These are phyloP conservation scores for Hirtodrosophila trivittata DNA, from an alignment of 2,888 invertebrate genomes.

Conservation along the genomic window DNA sequence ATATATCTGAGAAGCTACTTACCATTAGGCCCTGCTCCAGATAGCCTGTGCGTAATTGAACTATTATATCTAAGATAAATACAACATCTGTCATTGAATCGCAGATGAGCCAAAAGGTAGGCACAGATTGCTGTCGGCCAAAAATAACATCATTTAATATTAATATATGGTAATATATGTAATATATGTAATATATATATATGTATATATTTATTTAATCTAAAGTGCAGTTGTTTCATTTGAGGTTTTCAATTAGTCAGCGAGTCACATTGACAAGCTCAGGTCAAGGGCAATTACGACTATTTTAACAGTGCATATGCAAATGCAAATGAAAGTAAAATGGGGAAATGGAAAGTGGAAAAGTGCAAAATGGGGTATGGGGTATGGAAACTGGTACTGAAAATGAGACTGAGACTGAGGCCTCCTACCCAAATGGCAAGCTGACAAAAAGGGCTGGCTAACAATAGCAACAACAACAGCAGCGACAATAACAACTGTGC, in stretches of 20 bases:
- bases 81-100: conserved; percentile 94
- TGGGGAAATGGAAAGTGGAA: background rate
- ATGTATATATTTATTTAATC: background rate
- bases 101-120: conserved; percentile 91
- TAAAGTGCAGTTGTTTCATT: conserved; percentile 8
- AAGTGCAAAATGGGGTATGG: background rate
- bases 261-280: conserved; percentile 23
- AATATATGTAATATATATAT: too few species aligned
- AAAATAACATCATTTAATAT: background rate
- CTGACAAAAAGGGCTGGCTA: conserved; percentile 27
- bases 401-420: conserved; percentile 3
- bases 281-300: conserved; percentile 62
- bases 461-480: conserved; percentile 11
- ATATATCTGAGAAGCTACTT: conserved; percentile 57
- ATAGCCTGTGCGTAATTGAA: conserved; percentile 97
- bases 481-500: conserved; percentile 13
- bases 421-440: conserved; percentile 34
- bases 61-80: conserved; percentile 93
- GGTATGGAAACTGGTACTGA: background rate
- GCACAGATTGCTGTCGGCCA: conserved; percentile 86
- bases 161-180: too few species aligned
- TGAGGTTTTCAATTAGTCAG: conserved; percentile 39
- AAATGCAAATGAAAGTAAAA: background rate
- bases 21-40: conserved; percentile 97
- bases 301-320: conserved; percentile 45